Evolutionary conservation across 2,797 vertebrate genomes (phyloP).

Genomic region (Aldrovandia affinis): DNA sequence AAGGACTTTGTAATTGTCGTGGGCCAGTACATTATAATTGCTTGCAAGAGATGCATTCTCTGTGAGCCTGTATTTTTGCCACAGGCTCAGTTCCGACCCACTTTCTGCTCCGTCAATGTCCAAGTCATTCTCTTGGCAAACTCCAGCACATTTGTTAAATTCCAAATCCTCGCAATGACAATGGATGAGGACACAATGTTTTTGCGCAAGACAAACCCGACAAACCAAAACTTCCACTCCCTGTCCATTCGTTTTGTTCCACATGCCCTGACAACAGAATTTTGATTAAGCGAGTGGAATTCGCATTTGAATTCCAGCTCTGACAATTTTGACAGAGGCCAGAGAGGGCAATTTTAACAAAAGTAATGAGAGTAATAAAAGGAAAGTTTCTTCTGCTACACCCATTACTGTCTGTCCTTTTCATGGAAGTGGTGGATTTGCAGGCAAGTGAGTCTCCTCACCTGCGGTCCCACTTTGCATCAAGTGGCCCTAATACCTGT

Average conservation of each 20-base stretch:
- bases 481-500: no score
- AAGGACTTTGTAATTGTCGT: conserved; percentile 33
- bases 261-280: conserved; percentile 27
- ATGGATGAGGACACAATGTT: not conserved
- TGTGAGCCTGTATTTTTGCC: conserved; percentile 33
- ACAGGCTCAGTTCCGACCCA: conserved; percentile 46
- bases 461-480: no score
- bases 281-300: conserved; percentile 27
- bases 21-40: conserved; percentile 45
- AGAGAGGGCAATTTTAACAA: no score
- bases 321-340: not conserved
- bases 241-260: conserved; percentile 28
- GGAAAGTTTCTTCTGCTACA: no score
- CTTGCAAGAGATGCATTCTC: conserved; percentile 38
- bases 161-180: conserved; percentile 32
- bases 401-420: no score
- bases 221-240: not conserved
- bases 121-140: conserved; percentile 50
- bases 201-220: conserved; percentile 5
- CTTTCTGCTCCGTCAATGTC: conserved; percentile 49
- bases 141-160: conserved; percentile 44
- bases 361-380: no score
- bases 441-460: no score
- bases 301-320: not conserved
- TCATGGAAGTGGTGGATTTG: no score